Conservation (phyloP, 2,797 vertebrate genomes). For the Scyliorhinus canicula region DNA sequence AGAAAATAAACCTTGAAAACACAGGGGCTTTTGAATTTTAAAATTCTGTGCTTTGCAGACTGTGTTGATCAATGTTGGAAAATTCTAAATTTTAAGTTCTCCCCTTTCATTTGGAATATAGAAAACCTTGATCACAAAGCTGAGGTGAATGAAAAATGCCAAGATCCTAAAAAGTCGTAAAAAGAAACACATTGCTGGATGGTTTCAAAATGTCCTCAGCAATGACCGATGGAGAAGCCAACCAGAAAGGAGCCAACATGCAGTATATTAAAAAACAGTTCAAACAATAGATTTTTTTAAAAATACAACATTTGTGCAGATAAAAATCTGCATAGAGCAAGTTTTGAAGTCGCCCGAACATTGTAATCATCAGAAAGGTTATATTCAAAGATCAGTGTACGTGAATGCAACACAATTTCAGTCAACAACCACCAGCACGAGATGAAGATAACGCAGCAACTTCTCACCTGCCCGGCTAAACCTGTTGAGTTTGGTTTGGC, state of each 20-base stretch:
- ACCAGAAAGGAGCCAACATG: background rate
- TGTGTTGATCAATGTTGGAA: background rate
- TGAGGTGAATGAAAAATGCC: background rate
- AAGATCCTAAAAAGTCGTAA: background rate
- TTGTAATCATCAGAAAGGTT: background rate
- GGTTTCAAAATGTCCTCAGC: background rate
- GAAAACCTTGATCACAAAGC: background rate
- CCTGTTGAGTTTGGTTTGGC: background rate
- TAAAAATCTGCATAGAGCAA: background rate
- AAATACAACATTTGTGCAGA: background rate
- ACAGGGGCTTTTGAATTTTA: background rate
- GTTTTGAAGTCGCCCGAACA: background rate
- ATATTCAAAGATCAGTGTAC: background rate
- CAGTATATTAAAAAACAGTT: background rate
- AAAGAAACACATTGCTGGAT: background rate
- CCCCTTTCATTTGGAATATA: background rate
- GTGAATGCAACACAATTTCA: background rate
- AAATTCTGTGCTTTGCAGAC: background rate
- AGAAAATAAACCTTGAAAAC: background rate
- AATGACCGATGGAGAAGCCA: background rate
- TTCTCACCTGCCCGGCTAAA: slow-evolving; percentile 9
- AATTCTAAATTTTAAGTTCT: background rate
- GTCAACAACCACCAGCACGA: background rate
- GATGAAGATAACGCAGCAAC: background rate
- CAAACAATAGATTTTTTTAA: background rate